A percentile compares a stretch with the other conserved stretches of the same genome.
Conservation (phyloP, 1,140 invertebrate species). For the Zaprionus davidi region DNA sequence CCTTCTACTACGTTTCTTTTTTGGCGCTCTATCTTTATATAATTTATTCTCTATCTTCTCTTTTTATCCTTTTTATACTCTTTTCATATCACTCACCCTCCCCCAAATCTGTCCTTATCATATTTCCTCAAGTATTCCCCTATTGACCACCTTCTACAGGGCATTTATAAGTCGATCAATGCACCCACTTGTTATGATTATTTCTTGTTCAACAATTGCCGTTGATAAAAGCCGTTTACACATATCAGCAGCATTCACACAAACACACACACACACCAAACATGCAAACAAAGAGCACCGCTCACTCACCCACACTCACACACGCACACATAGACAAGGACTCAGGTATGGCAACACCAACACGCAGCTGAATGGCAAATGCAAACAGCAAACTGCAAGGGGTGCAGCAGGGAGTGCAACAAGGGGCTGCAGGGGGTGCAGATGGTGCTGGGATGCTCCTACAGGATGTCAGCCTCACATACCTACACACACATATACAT, state of each 20-base stretch:
- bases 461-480: not conserved
- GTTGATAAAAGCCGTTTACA: constrained; percentile 78
- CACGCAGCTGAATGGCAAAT: constrained; percentile 80
- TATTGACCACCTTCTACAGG: constrained; percentile 3
- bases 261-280: constrained; percentile 18
- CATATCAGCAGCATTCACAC: constrained; percentile 51
- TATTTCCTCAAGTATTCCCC: not conserved
- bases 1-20: not conserved
- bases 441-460: not conserved
- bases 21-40: not conserved
- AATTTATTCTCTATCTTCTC: not conserved
- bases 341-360: constrained; percentile 70
- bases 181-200: constrained; percentile 25
- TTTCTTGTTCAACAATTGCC: constrained; percentile 66
- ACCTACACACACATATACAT: not conserved
- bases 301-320: constrained; percentile 32
- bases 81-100: not conserved
- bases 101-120: not conserved
- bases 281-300: constrained; percentile 19
- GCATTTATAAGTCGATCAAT: constrained; percentile 9
- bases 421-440: not conserved
- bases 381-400: constrained; percentile 65
- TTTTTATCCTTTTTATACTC: not conserved
- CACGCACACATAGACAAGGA: constrained; percentile 28
- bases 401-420: not conserved